Base-by-base conservation (phyloP, 1,140 invertebrate species). In the Whitmania pigra region DNA sequence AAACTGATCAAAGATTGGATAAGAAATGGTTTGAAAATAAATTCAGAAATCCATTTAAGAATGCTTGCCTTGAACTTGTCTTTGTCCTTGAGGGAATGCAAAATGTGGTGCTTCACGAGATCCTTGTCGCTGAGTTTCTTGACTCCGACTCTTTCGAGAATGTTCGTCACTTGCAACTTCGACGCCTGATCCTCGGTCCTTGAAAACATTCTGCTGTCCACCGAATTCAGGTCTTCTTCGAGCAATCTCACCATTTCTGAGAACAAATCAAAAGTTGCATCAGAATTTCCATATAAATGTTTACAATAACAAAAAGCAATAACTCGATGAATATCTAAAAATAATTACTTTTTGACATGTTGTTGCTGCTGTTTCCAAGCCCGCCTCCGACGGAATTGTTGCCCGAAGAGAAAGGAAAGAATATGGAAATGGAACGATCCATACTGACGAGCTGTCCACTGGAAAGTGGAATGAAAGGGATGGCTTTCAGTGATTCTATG, bases 101-200 rank as follows among this genome's bases (percentile, higher is more conserved):
- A 40, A 40, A 81, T 80, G 73, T 81, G 80, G 73, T 79, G 77
- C 60, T 78, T 76, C 53, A 81, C 78, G 49, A 81, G 73, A 70
- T 81, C 79, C 54, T 72, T 60, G 22, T 79, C 75, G 15, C 76
- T 77, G 53, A 80, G 69, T 60, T 77, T 73, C 69, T 79, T 78
- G 13, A 81, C 76, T 15, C 75, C 78, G 36, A 80, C 63, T 57
- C 74, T 76, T n/a, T 74, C 27, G 29, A 81, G 72, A 11, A 81
- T 73, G 72, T 79, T 79, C 31, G 75, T 69, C 0, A 80, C 78
- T 71, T 80, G 79, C 2, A 78, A 80, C 73, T 80, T 79, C 36
- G 78, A 75, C 43, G 79, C 78, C 67, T 71, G 75, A 72, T 81
- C 80, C 31, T 71, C 69, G 5, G 78, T 76, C 18, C 71, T 71